Evolutionary conservation across 2,113 vertebrate species (phyloP).

Genomic region (Ondatra zibethicus): DNA sequence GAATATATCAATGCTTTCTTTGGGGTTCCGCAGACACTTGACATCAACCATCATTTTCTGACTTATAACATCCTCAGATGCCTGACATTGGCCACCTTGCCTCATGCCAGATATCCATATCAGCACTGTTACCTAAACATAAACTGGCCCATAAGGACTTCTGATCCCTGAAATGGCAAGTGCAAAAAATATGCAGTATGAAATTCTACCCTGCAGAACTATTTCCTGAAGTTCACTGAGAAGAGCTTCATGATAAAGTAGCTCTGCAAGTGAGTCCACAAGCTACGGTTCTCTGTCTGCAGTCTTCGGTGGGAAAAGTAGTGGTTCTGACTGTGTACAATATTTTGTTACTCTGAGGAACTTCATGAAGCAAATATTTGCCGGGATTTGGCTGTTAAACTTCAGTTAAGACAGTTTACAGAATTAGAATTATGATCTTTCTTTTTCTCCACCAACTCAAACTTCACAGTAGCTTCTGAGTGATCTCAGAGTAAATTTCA

Average conservation of each 20-base stretch:
- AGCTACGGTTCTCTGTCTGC: neutral
- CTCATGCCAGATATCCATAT: neutral
- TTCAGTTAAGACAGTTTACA: neutral
- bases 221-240: neutral
- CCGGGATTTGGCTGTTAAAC: neutral
- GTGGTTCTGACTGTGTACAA: neutral
- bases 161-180: neutral
- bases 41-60: neutral
- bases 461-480: neutral
- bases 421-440: neutral
- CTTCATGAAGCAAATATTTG: neutral
- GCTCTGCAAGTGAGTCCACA: neutral
- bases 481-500: constrained; percentile 46
- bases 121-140: neutral
- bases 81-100: no score
- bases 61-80: neutral
- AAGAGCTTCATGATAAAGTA: neutral
- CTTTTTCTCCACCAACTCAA: neutral
- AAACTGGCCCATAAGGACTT: neutral
- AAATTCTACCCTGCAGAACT: neutral
- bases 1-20: neutral
- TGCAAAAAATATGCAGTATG: neutral
- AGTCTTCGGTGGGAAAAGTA: neutral
- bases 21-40: neutral
- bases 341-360: neutral